These are phyloP conservation scores for Melinaea marsaeus DNA, from an alignment of 2,888 invertebrate species.

Conservation along the genomic window DNA sequence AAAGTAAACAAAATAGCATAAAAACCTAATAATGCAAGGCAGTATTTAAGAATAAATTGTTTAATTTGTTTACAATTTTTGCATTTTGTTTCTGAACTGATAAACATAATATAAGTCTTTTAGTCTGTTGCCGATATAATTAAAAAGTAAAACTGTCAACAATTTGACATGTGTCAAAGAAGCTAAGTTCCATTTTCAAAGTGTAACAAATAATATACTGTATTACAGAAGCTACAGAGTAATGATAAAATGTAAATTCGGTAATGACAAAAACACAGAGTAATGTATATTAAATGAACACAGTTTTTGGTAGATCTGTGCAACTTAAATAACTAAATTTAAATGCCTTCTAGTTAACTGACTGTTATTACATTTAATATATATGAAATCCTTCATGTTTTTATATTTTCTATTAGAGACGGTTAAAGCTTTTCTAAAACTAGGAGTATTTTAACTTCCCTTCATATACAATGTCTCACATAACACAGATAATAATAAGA, in stretches of 20 bases:
- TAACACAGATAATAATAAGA: too few relatives aligned
- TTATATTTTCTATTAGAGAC: conserved; percentile 24
- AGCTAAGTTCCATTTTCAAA: too few relatives aligned
- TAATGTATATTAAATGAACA: conserved; percentile 52
- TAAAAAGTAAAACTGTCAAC: too few relatives aligned
- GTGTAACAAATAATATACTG: too few relatives aligned
- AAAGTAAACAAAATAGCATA: not conserved
- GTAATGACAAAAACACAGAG: not conserved
- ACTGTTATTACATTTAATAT: conserved; percentile 19
- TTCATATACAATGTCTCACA: conserved; percentile 12
- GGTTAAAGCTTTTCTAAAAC: conserved; percentile 12
- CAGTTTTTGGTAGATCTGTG: conserved; percentile 61
- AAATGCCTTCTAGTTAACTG: conserved; percentile 13
- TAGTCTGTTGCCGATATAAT: too few relatives aligned
- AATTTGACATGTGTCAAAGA: too few relatives aligned
- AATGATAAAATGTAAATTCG: not conserved
- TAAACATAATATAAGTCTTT: too few relatives aligned
- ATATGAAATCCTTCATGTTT: conserved; percentile 24
- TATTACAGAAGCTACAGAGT: not conserved
- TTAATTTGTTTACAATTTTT: not conserved
- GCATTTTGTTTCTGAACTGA: not conserved
- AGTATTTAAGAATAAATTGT: not conserved
- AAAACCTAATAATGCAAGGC: not conserved
- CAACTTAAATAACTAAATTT: conserved; percentile 40
- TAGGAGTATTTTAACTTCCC: conserved; percentile 47